A percentile compares a stretch with the other conserved stretches of the same genome.
phyloP scores from a whole-genome alignment of 2,113 vertebrate species.

The Urocynchramus pylzowi region DNA sequence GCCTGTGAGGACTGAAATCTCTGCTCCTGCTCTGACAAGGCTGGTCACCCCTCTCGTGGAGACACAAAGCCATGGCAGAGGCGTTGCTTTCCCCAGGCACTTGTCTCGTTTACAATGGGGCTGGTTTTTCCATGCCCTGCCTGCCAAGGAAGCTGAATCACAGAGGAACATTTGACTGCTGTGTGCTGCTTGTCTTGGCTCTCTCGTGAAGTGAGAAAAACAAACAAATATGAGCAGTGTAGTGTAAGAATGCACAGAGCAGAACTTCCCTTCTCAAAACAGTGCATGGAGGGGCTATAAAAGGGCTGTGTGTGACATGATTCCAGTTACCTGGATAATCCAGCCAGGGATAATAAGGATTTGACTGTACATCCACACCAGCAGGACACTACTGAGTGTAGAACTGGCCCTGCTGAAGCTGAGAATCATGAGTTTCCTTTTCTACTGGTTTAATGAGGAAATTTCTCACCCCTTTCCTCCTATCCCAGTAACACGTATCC shows the following conservation, averaged over 20 bases:
- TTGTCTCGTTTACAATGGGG: not conserved
- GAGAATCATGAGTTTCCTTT: not conserved
- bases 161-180: not conserved
- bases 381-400: not conserved
- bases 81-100: not conserved
- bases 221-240: not conserved
- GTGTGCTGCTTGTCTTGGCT: not conserved
- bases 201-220: not conserved
- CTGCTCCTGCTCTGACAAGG: not conserved
- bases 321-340: not conserved
- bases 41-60: not conserved
- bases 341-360: not conserved
- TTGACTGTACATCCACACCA: not conserved
- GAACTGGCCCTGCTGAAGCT: not conserved
- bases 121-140: not conserved
- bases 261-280: not conserved
- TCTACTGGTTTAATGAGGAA: not conserved
- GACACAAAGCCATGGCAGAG: not conserved
- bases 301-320: not conserved
- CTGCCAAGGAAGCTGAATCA: not conserved
- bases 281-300: not conserved
- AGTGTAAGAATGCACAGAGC: not conserved
- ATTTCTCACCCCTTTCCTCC: not conserved
- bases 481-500: not conserved
- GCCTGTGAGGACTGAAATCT: not conserved